Base-by-base conservation (phyloP, 2,113 vertebrate species). In the Haemorhous mexicanus region DNA sequence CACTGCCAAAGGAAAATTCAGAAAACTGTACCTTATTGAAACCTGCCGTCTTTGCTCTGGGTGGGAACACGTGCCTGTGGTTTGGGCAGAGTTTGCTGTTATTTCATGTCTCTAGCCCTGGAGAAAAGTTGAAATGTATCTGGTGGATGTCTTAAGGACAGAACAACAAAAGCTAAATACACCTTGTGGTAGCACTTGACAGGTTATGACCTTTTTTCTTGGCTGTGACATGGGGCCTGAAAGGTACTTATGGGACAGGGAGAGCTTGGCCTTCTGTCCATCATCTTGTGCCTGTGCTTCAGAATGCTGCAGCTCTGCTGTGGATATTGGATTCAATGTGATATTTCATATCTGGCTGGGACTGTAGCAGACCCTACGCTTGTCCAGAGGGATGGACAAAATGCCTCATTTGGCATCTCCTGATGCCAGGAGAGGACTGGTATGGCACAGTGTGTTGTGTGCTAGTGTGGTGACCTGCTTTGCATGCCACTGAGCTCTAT, bases 401-500 rank as follows among this genome's bases (percentile, higher is more conserved):
- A 64, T 56, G 52, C 52, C 8, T 91, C 7, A 10, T 56, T 87
- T 7, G 4, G 14, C 32, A 52, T 84, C 32, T 62, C 59, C 30
- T 43, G 13, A 16, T 87, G 43, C 12, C 46, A 33, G 59, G 28
- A 62, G 55, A 59, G 39, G 50, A n/a, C 17, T 7, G 3, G 17
- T 24, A 11, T 33, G 33, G 43, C 43, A 50, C 15, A 5, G 3
- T 39, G 18, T 3, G 0, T n/a, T 32, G 22, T 66, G 35, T 30
- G 24, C 39, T 28, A 2, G 22, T 5, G 13, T 33, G 30, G 11
- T 80, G 28, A 30, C 39, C 23, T 0, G 0, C 30, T 44, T 61
- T 33, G 44, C 2, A 2, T 56, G 21, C 39, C 2, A 1, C 2
- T 1, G 64, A 85, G 27, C 33, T 80, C 43, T 44, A 4, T 5